phyloP scores from a whole-genome alignment of 1,140 invertebrate species.

The Ceratosolen fusciceps region DNA sequence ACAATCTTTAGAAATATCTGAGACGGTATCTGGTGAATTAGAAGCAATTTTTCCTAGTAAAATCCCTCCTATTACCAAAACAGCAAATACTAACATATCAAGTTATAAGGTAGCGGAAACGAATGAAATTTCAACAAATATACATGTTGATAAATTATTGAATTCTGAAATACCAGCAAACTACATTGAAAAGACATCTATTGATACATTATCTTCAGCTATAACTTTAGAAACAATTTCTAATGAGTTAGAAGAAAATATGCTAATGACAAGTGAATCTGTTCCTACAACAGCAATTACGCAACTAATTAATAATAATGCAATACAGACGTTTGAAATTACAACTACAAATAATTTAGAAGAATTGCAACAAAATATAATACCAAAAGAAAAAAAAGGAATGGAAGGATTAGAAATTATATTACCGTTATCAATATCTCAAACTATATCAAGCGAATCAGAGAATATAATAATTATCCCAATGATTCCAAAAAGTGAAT shows the following conservation, averaged over 20 bases:
- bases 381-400: conserved; percentile 39
- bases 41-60: conserved; percentile 54
- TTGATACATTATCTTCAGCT: conserved; percentile 41
- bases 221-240: conserved; percentile 7
- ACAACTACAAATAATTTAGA: conserved; percentile 51
- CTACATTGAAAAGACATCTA: conserved; percentile 28
- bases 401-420: conserved; percentile 43
- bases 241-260: conserved; percentile 12
- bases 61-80: conserved; percentile 49
- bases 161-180: conserved; percentile 43
- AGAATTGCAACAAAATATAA: conserved; percentile 48
- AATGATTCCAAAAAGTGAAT: conserved; percentile 41
- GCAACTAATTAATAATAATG: conserved; percentile 37
- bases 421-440: conserved; percentile 51
- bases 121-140: conserved; percentile 52
- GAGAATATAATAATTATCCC: conserved; percentile 43
- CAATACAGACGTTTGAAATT: conserved; percentile 54
- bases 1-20: conserved; percentile 57
- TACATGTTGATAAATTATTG: conserved; percentile 43
- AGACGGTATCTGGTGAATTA: conserved; percentile 57
- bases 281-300: neutral
- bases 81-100: conserved; percentile 50
- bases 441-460: conserved; percentile 53
- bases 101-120: conserved; percentile 57
- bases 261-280: neutral